Conservation (phyloP, 2,888 invertebrate species). For the Yponomeuta plumbellus region DNA sequence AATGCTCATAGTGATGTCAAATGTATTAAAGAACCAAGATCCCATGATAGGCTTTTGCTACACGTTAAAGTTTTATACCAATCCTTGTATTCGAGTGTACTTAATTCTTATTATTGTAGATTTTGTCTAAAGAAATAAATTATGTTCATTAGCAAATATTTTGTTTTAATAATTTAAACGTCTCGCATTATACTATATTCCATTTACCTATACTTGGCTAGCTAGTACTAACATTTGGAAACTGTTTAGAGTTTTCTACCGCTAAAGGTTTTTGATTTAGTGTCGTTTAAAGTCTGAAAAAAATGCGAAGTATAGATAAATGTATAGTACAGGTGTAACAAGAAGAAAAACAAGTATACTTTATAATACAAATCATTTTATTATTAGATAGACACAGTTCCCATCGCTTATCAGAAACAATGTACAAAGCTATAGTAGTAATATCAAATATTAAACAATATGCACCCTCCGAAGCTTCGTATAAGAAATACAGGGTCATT, state of each 20-base stretch:
- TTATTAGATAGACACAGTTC: conserved; percentile 83
- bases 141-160: conserved; percentile 66
- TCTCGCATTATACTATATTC: background rate
- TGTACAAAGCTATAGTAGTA: conserved; percentile 82
- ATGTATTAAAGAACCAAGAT: conserved; percentile 65
- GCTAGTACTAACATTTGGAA: too few species aligned
- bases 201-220: too few species aligned
- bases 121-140: conserved; percentile 73
- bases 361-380: conserved; percentile 84
- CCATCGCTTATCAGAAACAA: conserved; percentile 82
- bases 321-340: background rate
- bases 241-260: too few species aligned
- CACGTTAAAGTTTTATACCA: conserved; percentile 74
- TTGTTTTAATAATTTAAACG: conserved; percentile 30
- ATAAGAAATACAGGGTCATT: conserved; percentile 72
- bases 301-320: too few species aligned
- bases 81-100: conserved; percentile 75
- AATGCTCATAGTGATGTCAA: conserved; percentile 55
- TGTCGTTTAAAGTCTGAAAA: too few species aligned
- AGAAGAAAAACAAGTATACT: conserved; percentile 42
- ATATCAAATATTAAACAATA: conserved; percentile 77
- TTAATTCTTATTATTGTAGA: conserved; percentile 72
- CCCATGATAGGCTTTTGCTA: conserved; percentile 64
- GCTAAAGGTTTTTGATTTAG: too few species aligned
- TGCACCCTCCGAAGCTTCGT: conserved; percentile 75